Base-by-base conservation (phyloP, 2,888 invertebrate species). In the Pyrocoelia pectoralis region DNA sequence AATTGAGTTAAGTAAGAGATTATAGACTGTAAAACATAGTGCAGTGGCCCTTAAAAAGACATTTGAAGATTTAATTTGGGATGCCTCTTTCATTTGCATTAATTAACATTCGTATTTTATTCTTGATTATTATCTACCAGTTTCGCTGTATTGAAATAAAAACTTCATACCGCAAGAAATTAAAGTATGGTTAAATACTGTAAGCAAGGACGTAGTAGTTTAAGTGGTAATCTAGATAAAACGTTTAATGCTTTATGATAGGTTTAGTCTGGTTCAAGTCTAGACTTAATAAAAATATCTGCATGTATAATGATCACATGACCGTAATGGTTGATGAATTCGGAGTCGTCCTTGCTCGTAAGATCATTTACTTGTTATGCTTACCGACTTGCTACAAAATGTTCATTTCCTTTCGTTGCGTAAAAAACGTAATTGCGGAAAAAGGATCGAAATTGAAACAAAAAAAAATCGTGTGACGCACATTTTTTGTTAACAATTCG, bases 241-340 rank as follows among this genome's bases (percentile, higher is more conserved):
- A 57, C 59, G 61, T 67, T 54, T 65, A 61, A 46, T 46, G 64
- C 63, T 56, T 52, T 58, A 55, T 59, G 56, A 63, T 64, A 52
- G 59, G 48, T 56, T 51, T 52, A 61, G 76, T 76, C 76, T 76
- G 74, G 73, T 70, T 71, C 65, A 58, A 67, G 77, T 78, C 77
- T 78, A 78, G 77, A 78, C 77, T 74, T 70, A 72, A 78, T 77
- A 78, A 77, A 78, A 78, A 77, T 77, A 77, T 75, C 73, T 75
- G 74, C 74, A 75, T 76, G 74, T 70, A 70, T 74, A 75, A 75
- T 75, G 70, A 74, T 73, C 69, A 68, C 71, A 71, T 73, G 74
- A 72, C 68, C 70, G 72, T 72, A 70, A 70, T 74, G 67, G 71
- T 68, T 67, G 66, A 68, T 68, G 70, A 68, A 69, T 72, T 71